These are phyloP conservation scores for Andrena cerasifolii DNA, from an alignment of 1,140 invertebrate species.

Conservation along the genomic window DNA sequence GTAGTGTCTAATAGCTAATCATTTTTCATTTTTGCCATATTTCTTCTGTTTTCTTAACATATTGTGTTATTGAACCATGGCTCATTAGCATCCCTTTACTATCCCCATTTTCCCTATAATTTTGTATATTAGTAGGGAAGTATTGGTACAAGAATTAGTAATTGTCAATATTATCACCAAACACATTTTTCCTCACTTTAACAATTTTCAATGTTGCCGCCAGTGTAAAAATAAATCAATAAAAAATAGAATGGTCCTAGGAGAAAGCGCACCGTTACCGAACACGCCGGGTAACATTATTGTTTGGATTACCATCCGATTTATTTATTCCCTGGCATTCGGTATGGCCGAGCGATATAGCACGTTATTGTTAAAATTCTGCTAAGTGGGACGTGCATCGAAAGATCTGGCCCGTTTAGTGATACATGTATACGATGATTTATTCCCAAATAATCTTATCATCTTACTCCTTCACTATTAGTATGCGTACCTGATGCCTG, in stretches of 20 bases:
- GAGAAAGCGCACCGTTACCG: conserved; percentile 10
- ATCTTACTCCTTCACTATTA: conserved; percentile 7
- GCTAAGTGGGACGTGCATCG: not conserved
- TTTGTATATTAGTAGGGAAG: no score
- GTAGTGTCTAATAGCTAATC: no score
- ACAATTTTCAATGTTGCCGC: no score
- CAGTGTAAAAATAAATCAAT: no score
- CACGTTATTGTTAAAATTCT: conserved; percentile 4
- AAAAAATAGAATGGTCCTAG: conserved; percentile 7
- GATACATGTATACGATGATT: conserved; percentile 37
- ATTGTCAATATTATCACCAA: no score
- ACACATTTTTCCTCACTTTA: no score
- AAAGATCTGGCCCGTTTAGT: not conserved
- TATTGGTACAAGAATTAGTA: no score
- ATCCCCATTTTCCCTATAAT: no score
- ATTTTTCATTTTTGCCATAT: no score
- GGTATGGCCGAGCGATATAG: conserved; percentile 23
- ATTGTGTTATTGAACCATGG: no score
- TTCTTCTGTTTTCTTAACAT: no score
- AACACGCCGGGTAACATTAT: conserved; percentile 18
- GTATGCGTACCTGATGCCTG: conserved; percentile 41
- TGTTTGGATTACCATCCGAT: conserved; percentile 36
- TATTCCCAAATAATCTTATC: conserved; percentile 18
- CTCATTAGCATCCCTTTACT: no score
- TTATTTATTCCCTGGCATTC: conserved; percentile 32